Conservation (phyloP, 2,888 invertebrate genomes). For the Metalampra italica region DNA sequence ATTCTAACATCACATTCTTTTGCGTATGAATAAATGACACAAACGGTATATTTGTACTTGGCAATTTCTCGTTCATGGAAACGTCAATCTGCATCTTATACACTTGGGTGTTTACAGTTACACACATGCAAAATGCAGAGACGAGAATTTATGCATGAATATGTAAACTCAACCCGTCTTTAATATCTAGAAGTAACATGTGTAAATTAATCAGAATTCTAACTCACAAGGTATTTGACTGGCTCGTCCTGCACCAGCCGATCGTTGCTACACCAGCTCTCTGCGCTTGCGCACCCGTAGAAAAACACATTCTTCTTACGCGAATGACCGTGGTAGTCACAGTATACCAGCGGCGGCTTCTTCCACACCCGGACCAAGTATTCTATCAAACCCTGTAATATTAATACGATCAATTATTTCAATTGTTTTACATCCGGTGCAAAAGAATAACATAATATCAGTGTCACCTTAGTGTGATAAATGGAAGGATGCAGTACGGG, state of each 20-base stretch:
- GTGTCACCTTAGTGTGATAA: conserved; percentile 86
- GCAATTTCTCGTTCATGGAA: not conserved
- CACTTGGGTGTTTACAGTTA: conserved; percentile 13
- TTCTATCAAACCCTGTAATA: conserved; percentile 78
- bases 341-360: conserved; percentile 81
- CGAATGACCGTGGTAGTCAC: conserved; percentile 91
- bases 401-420: not conserved
- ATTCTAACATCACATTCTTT: not conserved
- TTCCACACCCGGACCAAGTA: conserved; percentile 79
- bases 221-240: conserved; percentile 79
- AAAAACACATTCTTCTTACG: conserved; percentile 91
- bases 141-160: conserved; percentile 8
- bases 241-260: conserved; percentile 75
- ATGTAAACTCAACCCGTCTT: conserved; percentile 11
- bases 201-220: not conserved
- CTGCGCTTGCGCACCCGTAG: conserved; percentile 86
- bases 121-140: conserved; percentile 6
- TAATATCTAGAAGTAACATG: conserved; percentile 5
- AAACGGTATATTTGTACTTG: not conserved
- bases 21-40: not conserved
- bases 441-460: not conserved
- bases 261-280: conserved; percentile 83
- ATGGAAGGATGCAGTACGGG: conserved; percentile 88
- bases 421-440: not conserved
- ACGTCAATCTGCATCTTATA: conserved; percentile 1